Conservation (phyloP, 1,140 invertebrate genomes). For the Drosophila ironensis region DNA sequence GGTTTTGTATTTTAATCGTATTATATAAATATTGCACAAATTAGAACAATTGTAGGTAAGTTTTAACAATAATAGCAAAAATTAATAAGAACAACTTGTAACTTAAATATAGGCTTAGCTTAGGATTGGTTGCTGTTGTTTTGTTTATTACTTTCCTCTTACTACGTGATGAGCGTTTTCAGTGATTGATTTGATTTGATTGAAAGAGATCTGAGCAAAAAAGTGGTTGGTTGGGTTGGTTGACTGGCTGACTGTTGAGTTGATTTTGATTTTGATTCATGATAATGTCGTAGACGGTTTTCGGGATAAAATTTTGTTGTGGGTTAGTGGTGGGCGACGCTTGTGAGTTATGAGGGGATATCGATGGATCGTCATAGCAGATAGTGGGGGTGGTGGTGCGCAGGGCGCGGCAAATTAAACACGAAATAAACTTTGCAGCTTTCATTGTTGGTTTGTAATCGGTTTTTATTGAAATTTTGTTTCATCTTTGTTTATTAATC, state of each 20-base stretch:
- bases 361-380: no score
- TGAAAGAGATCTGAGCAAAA: conserved; percentile 30
- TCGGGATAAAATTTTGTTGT: conserved; percentile 8
- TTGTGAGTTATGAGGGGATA: conserved; percentile 37
- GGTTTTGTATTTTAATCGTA: conserved; percentile 51
- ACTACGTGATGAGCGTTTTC: conserved; percentile 67
- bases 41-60: conserved; percentile 72
- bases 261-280: conserved; percentile 59
- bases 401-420: conserved; percentile 41
- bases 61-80: conserved; percentile 72
- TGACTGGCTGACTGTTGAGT: conserved; percentile 38
- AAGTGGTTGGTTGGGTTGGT: conserved; percentile 33
- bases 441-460: conserved; percentile 31
- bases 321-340: conserved; percentile 46
- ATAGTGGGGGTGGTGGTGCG: conserved; percentile 13
- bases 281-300: conserved; percentile 69
- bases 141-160: not conserved
- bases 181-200: conserved; percentile 55
- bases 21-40: conserved; percentile 79
- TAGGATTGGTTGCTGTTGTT: conserved; percentile 47
- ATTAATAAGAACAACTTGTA: conserved; percentile 71
- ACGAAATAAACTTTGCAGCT: conserved; percentile 28
- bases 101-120: conserved; percentile 67
- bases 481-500: conserved; percentile 50
- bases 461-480: conserved; percentile 51